Evolutionary conservation across 2,113 vertebrate genomes (phyloP), one percentile per base, ranked within the genome.

Genomic region (Muntiacus muntjak): DNA sequence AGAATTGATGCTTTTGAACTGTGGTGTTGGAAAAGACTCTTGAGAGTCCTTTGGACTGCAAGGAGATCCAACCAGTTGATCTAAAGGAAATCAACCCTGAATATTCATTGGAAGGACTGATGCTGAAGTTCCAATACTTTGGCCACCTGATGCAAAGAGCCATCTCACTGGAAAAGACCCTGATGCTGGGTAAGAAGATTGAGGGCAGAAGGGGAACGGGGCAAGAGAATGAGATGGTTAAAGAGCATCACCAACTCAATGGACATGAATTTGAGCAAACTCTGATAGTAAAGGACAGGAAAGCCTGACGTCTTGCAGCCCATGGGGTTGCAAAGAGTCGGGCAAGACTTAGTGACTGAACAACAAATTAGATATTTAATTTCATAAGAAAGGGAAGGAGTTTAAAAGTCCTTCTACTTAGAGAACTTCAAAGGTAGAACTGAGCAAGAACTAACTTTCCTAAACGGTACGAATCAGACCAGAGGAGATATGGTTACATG

Each of bases 391-490:
- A 94, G 78, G 23, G 36, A 74, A 55, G 60, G 15, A 50, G 43
- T 82, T 91, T 57, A 47, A 91, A 96, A 90, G 43, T 74, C 64
- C n/a, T 40, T 8, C 76, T 43, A 25, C 45, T 76, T 55, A 30
- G 30, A 96, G 25, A 90, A 62, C 28, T 7, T 45, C 52, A 43
- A 8, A 4, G 43, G 82, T 0, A 82, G n/a, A 82, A 84, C 0
- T 52, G 90, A 92, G n/a, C 28, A 88, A 50, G 50, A 92, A 64
- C 74, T n/a, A 55, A 47, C n/a, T 15, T 87, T 60, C 26, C 88
- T 87, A 10, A 76, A 58, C 11, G 2, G 43, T 23, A 52, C 1
- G 36, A 36, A 54, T 26, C 8, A 2, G 7, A 55, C 45, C 26
- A 25, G 19, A 28, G 28, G 30, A 43, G 30, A 6, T 0, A 58